Conservation (phyloP, 1,140 invertebrate species). For the Sweltsa coloradensis region DNA sequence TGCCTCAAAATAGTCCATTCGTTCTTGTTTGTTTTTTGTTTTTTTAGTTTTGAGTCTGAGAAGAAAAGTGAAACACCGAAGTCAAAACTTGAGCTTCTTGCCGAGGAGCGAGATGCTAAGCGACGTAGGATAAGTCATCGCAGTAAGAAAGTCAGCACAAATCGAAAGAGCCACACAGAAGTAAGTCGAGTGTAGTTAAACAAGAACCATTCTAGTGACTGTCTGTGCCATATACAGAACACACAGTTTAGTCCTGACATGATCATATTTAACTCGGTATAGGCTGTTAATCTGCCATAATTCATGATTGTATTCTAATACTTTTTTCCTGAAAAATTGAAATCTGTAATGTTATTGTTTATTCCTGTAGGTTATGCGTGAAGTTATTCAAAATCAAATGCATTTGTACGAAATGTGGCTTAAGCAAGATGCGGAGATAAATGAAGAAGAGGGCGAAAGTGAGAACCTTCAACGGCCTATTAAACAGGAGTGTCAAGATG, state of each 20-base stretch:
- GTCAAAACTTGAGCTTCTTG: slow-evolving; percentile 35
- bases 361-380: not conserved
- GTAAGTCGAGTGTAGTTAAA: too few species aligned
- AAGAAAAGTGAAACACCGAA: slow-evolving; percentile 16
- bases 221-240: too few species aligned
- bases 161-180: slow-evolving; percentile 46
- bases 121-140: slow-evolving; percentile 38
- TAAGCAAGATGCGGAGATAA: not conserved
- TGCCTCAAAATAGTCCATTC: too few species aligned
- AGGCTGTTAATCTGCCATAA: too few species aligned
- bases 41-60: slow-evolving; percentile 10
- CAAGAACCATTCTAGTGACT: too few species aligned
- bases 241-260: too few species aligned
- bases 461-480: not conserved
- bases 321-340: too few species aligned
- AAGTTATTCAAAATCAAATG: slow-evolving; percentile 4
- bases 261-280: too few species aligned
- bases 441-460: not conserved
- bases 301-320: too few species aligned
- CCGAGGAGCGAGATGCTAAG: slow-evolving; percentile 45
- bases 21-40: not conserved
- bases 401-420: not conserved
- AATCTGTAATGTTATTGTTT: too few species aligned
- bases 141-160: slow-evolving; percentile 47
- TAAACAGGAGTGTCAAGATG: not conserved